Base-by-base conservation (phyloP, 2,888 invertebrate species). In the Itoplectis maculator region DNA sequence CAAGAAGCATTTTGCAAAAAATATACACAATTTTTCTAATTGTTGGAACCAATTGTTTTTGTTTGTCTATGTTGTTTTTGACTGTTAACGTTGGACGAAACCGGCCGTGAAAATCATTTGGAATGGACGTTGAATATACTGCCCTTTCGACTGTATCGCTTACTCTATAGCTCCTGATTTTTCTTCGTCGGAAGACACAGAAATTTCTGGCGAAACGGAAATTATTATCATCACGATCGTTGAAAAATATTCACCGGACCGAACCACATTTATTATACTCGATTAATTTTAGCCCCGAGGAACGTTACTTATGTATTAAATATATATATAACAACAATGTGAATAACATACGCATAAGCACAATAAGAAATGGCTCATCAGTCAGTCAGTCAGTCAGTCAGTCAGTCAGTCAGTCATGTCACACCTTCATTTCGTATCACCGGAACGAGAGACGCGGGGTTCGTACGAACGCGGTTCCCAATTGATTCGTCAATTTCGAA, bases 21-120 rank as follows among this genome's bases (percentile, higher is more conserved):
- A 54, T 54, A 54, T 13, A 54, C 54, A 13, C 54, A 54, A 54
- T 54, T 54, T 54, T 54, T 54, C 29, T 54, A 54, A 54, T 29
- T 20, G 54, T 54, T 29, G 9, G 54, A 29, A 54, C 23, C 8
- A 54, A 51, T 20, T 9, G 51, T 20, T 51, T 51, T 51, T 20
- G 9, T 20, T 7, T 29, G 23, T 54, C 3, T 23, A 15, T 54
- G n/a, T 15, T 49, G n/a, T 49, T 15, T 1, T 51, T 51, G 9
- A 20, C 20, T 51, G 6, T 51, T 51, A 15, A 51, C n/a, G 4
- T 45, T 13, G 1, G 45, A 45, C 13, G n/a, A 45, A n/a, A 47
- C 49, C 9, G 6, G 49, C 7, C 7, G 18, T 18, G 18, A 13
- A 7, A 49, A 49, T 29, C 29, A 5, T 29, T 29, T 2, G 29